Percentiles rank a stretch among this genome's conserved stretches.
phyloP scores from a whole-genome alignment of 2,113 vertebrate genomes.

The Nesospiza acunhae region DNA sequence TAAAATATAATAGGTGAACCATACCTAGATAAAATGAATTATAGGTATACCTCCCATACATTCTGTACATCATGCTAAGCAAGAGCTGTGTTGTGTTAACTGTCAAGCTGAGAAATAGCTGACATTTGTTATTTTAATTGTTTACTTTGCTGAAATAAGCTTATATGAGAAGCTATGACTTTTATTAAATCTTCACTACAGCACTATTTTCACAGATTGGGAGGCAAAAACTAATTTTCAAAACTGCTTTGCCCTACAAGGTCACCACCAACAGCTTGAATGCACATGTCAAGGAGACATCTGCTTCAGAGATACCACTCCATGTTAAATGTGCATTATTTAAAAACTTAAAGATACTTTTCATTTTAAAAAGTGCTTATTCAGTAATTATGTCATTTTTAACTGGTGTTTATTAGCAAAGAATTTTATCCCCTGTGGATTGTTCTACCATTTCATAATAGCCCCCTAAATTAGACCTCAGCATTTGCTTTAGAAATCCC shows the following conservation, averaged over 20 bases:
- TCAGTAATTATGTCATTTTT: slow-evolving; percentile 72
- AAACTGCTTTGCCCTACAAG: slow-evolving; percentile 78
- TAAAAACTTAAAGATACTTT: slow-evolving; percentile 69
- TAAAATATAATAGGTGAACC: slow-evolving; percentile 70
- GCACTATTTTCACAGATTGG: slow-evolving; percentile 79
- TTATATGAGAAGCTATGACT: slow-evolving; percentile 68
- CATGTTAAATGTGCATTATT: slow-evolving; percentile 73
- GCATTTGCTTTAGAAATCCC: slow-evolving; percentile 35
- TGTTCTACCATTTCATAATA: slow-evolving; percentile 48
- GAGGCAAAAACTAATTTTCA: slow-evolving; percentile 79
- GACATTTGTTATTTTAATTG: slow-evolving; percentile 87
- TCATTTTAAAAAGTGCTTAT: slow-evolving; percentile 62
- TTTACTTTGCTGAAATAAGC: slow-evolving; percentile 84
- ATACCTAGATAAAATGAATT: slow-evolving; percentile 69
- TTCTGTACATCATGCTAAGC: slow-evolving; percentile 73
- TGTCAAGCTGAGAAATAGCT: slow-evolving; percentile 81
- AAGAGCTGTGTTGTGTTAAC: slow-evolving; percentile 77
- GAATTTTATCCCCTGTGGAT: slow-evolving; percentile 46
- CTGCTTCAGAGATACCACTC: slow-evolving; percentile 71
- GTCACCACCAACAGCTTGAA: slow-evolving; percentile 78
- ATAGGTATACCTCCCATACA: slow-evolving; percentile 65
- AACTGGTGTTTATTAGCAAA: slow-evolving; percentile 60
- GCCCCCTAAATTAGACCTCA: slow-evolving; percentile 47
- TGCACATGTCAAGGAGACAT: slow-evolving; percentile 81
- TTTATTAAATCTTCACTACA: slow-evolving; percentile 78